These are phyloP conservation scores for Parasteatoda tepidariorum DNA, from an alignment of 1,140 invertebrate species.

Conservation along the genomic window DNA sequence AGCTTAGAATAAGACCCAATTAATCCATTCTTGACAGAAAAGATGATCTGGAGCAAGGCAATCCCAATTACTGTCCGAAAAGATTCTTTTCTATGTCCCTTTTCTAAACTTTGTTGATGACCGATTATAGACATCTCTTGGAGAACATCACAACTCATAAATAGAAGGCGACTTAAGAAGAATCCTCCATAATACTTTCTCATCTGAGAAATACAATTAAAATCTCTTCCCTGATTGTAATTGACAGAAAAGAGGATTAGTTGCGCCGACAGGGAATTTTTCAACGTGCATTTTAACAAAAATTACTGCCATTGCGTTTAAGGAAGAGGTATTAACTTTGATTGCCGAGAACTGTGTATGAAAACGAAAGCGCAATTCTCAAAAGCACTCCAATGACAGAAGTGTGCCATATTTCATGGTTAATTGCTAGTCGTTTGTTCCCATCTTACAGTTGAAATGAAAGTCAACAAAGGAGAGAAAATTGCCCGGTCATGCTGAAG, in stretches of 20 bases:
- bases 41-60: conserved; percentile 29
- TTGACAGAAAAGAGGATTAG: conserved; percentile 30
- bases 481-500: background rate
- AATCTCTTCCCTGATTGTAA: conserved; percentile 33
- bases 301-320: background rate
- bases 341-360: background rate
- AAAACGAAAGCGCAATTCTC: background rate
- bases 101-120: conserved; percentile 14
- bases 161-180: conserved; percentile 2
- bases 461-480: conserved; percentile 2
- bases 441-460: background rate
- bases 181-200: conserved; percentile 13
- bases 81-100: no score
- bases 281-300: background rate
- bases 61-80: conserved; percentile 32
- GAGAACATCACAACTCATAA: conserved; percentile 9
- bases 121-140: conserved; percentile 5
- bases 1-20: conserved; percentile 22
- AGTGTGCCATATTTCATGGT: background rate
- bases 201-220: conserved; percentile 33
- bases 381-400: background rate
- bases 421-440: conserved; percentile 12
- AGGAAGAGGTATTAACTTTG: background rate
- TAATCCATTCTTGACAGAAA: conserved; percentile 47
- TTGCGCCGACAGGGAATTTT: conserved; percentile 1